These are phyloP conservation scores for Myotis myotis DNA, from an alignment of 2,797 vertebrate species.

Conservation along the genomic window DNA sequence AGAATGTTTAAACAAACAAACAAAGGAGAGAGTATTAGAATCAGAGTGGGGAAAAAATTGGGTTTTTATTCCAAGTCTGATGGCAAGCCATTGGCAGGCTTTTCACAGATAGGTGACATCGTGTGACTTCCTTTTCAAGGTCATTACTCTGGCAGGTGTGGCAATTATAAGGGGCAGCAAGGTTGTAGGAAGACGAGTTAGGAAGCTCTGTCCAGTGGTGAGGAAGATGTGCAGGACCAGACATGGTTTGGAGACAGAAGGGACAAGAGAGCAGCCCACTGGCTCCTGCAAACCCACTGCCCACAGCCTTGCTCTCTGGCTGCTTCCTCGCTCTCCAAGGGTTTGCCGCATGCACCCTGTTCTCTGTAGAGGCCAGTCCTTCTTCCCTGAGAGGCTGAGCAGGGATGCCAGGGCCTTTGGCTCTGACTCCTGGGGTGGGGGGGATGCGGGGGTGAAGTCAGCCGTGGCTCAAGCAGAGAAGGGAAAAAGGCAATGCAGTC, in stretches of 20 bases:
- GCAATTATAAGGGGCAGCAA: no score
- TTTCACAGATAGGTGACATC: not conserved
- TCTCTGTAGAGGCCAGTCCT: not conserved
- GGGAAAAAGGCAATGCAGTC: not conserved
- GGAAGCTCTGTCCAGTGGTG: not conserved
- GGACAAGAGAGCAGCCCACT: accelerated
- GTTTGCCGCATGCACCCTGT: accelerated
- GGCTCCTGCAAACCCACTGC: not conserved
- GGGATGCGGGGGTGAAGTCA: not conserved
- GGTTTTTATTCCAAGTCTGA: not conserved
- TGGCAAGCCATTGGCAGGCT: not conserved
- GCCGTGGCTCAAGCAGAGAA: not conserved
- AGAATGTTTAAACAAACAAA: not conserved
- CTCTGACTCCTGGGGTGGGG: not conserved
- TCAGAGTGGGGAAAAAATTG: not conserved
- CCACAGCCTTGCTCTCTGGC: not conserved
- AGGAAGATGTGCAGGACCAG: not conserved
- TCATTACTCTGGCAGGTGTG: not conserved
- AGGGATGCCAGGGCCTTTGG: not conserved
- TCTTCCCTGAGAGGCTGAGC: not conserved
- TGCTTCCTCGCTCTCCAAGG: not conserved
- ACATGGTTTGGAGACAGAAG: not conserved
- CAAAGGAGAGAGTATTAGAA: not conserved
- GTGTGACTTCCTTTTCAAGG: not conserved
- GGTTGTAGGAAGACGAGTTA: not conserved